Evolutionary conservation across 2,888 invertebrate species (phyloP).

Genomic region (Drosophila prostipennis): DNA sequence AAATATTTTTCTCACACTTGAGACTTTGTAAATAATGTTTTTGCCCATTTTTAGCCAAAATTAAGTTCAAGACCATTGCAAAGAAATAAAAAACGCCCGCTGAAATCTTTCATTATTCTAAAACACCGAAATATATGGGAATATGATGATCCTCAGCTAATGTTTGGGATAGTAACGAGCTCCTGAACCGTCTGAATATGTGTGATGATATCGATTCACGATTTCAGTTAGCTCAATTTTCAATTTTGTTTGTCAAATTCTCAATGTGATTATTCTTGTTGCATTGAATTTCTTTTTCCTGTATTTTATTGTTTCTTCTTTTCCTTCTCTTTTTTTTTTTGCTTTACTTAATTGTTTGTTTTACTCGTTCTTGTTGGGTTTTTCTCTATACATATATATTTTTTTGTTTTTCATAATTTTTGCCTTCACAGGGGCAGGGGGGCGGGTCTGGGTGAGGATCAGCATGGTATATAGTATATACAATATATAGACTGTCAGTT

Average conservation of each 20-base stretch:
- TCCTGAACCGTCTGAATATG: slow-evolving; percentile 2
- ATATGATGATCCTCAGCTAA: background rate
- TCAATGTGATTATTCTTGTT: slow-evolving; percentile 78
- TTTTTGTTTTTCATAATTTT: slow-evolving; percentile 20
- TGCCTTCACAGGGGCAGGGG: slow-evolving; percentile 32
- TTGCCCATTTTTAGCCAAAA: too few species aligned
- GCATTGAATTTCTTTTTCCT: slow-evolving; percentile 70
- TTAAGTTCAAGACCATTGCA: too few species aligned
- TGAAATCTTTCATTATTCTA: background rate
- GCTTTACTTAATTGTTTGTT: slow-evolving; percentile 12
- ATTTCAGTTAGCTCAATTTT: slow-evolving; percentile 8
- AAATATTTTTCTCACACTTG: background rate
- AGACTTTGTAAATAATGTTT: background rate
- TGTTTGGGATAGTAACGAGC: background rate
- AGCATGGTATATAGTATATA: slow-evolving; percentile 30
- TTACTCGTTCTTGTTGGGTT: slow-evolving; percentile 6
- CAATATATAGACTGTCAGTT: slow-evolving; percentile 12
- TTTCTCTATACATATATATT: slow-evolving; percentile 10
- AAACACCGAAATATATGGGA: background rate
- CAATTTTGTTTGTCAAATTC: slow-evolving; percentile 41
- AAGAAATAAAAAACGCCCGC: background rate
- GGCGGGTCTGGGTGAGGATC: slow-evolving; percentile 42
- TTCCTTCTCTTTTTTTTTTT: slow-evolving; percentile 2
- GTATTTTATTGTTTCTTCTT: slow-evolving; percentile 18
- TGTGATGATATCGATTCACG: slow-evolving; percentile 8